Evolutionary conservation across 2,113 vertebrate genomes (phyloP).

Genomic region (Sporophila hypoxantha): DNA sequence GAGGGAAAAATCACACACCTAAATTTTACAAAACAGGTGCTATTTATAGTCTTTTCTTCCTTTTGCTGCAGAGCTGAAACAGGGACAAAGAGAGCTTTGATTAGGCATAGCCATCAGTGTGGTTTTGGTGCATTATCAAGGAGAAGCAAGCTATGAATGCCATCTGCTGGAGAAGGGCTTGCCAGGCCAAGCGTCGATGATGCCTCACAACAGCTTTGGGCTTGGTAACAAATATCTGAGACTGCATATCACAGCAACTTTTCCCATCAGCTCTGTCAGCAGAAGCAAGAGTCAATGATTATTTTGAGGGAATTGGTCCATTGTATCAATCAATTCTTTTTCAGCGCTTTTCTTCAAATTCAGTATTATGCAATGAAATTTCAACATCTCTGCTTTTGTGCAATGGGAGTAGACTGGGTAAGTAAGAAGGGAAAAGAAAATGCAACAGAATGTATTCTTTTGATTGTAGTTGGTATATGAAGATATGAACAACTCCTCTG

Average conservation of each 20-base stretch:
- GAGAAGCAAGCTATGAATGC: conserved; percentile 34
- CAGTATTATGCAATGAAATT: neutral
- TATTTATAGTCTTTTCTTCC: neutral
- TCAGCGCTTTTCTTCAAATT: neutral
- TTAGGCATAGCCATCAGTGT: neutral
- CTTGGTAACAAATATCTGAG: neutral
- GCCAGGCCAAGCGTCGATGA: neutral
- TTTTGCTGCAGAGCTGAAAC: neutral
- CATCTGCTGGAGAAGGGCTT: conserved; percentile 45
- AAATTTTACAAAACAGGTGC: neutral
- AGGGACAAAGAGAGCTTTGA: neutral
- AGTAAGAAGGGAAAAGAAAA: neutral
- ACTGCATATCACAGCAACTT: neutral
- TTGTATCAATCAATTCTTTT: neutral
- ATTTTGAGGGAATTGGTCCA: neutral
- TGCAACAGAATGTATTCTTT: neutral
- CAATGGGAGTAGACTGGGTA: neutral
- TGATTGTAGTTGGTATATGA: neutral
- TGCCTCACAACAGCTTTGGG: neutral
- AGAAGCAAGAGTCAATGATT: neutral
- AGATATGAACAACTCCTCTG: neutral
- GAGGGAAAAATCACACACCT: neutral
- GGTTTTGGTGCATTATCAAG: neutral
- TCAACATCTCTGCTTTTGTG: neutral
- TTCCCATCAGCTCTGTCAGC: neutral